A percentile compares a stretch with the other conserved stretches of the same genome.
phyloP scores from a whole-genome alignment of 2,797 vertebrate species.

The Harpagifer antarcticus region DNA sequence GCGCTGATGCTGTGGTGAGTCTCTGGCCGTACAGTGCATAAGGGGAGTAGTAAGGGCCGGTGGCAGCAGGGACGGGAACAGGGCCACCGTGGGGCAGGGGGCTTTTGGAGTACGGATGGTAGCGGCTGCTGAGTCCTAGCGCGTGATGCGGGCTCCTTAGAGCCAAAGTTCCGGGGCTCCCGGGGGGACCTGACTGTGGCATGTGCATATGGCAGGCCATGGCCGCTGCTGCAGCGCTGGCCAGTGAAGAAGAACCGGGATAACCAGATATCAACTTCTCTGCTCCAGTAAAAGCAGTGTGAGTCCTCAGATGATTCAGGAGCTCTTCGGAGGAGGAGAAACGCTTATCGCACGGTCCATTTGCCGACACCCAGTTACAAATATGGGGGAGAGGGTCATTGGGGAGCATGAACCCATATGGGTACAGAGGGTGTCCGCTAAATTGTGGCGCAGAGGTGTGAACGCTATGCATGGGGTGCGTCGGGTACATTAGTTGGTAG shows the following conservation, averaged over 20 bases:
- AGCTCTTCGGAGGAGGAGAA: conserved; percentile 97
- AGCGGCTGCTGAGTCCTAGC: conserved; percentile 98
- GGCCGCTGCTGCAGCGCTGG: conserved; percentile 95
- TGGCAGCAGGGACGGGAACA: conserved; percentile 94
- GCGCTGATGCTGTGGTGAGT: conserved; percentile 98
- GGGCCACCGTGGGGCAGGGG: conserved; percentile 96
- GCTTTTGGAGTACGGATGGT: conserved; percentile 98
- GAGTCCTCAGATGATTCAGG: conserved; percentile 98
- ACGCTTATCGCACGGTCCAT: conserved; percentile 98
- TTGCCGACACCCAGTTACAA: conserved; percentile 99
- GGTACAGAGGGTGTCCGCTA: conserved; percentile 95
- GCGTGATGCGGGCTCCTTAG: conserved; percentile 96
- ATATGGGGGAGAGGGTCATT: conserved; percentile 97
- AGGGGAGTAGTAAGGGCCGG: conserved; percentile 97
- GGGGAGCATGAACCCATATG: conserved; percentile 98
- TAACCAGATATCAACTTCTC: conserved; percentile 94
- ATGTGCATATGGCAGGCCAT: conserved; percentile 99
- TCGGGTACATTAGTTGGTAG: conserved; percentile 96
- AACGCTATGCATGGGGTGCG: conserved; percentile 93
- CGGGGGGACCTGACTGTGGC: conserved; percentile 92
- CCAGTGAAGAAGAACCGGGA: conserved; percentile 94
- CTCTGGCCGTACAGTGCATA: conserved; percentile 99
- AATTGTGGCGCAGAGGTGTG: conserved; percentile 93
- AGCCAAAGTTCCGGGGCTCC: conserved; percentile 93
- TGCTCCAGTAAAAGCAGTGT: conserved; percentile 96